Evolutionary conservation across 1,140 invertebrate genomes (phyloP), one percentile per base, ranked within the genome.

Genomic region (Frieseomelitta varia): DNA sequence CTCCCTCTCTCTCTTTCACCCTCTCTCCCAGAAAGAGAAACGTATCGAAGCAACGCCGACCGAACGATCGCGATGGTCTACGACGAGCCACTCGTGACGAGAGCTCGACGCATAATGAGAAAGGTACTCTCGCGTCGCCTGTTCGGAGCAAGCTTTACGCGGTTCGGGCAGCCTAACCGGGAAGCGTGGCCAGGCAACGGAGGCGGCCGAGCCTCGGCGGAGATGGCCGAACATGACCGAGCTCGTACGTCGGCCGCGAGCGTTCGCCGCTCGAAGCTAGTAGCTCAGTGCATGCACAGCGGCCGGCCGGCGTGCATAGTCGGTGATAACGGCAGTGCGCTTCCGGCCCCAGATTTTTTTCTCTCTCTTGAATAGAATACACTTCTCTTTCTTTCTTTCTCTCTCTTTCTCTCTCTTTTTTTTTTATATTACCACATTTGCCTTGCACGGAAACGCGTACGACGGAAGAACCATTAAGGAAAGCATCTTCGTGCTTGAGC

Each of bases 271-370:
- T 84, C 87, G 85, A 85, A 77, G 74, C 88, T 76, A 87, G 77
- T 81, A 79, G 53, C 65, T 92, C 93, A 93, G 93, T 93, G 92
- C 88, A 90, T 91, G 92, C 86, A 90, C 84, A 91, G 90, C 92
- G 90, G 90, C 92, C 93, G 93, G 92, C 92, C 91, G 93, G 93
- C 91, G 89, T 89, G 91, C 90, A 91, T 88, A 85, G 88, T 88
- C 67, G 84, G 78, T 85, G 82, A 75, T 76, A 58, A 75, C 72
- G 72, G 74, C 69, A 73, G 75, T 77, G 51, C n/a, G 55, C 55
- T 76, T 15, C 15, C 61, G 71, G 47, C 63, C 51, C 12, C 47
- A 34, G 10, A 55, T 34, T 56, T 2, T 56, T 21, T 21, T 51
- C 34, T 71, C 30, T 87, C 19, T 65, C 77, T 21, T 39, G 34